Conservation (phyloP, 2,113 vertebrate genomes). For the Mobula birostris region DNA sequence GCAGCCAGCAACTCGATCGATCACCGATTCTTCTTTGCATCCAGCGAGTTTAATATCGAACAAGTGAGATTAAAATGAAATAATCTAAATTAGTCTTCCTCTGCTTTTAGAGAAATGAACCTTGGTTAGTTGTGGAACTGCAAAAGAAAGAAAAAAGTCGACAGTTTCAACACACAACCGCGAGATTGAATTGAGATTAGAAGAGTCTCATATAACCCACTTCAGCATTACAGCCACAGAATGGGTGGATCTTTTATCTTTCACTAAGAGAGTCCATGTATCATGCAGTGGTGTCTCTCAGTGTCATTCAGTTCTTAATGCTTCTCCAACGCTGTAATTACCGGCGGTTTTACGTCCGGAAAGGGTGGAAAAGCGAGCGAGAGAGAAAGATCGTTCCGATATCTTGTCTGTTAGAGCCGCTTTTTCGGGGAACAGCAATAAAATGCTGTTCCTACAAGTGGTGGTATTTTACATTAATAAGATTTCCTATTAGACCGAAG, state of each 20-base stretch:
- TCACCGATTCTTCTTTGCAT: background rate
- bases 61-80: background rate
- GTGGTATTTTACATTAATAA: background rate
- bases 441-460: background rate
- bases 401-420: background rate
- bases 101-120: background rate
- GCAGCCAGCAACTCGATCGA: background rate
- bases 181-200: background rate
- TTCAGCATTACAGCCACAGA: background rate
- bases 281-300: background rate
- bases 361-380: background rate
- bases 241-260: background rate
- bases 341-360: background rate
- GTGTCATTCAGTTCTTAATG: background rate
- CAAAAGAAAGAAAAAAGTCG: background rate
- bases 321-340: background rate
- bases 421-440: background rate
- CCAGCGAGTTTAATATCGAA: background rate
- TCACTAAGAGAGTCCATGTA: background rate
- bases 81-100: background rate
- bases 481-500: background rate
- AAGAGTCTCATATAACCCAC: background rate
- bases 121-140: background rate
- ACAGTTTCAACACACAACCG: background rate
- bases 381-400: background rate